phyloP scores from a whole-genome alignment of 1,140 invertebrate species.

The Meteorus sp. region DNA sequence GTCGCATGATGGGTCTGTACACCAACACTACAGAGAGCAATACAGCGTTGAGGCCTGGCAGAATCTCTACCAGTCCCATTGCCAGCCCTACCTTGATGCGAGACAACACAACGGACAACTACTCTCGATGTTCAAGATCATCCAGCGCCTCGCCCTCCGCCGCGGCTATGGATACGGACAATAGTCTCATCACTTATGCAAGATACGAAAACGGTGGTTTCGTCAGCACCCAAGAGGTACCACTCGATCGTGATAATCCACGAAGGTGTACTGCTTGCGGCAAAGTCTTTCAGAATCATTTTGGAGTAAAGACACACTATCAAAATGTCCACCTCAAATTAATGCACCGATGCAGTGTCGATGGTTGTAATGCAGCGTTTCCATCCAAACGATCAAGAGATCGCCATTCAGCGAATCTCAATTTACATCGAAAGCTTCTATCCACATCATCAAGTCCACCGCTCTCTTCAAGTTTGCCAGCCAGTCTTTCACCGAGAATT shows the following conservation, averaged over 20 bases:
- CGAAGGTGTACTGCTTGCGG: conserved; percentile 88
- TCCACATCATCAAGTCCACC: conserved; percentile 69
- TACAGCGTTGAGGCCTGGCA: conserved; percentile 54
- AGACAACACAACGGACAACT: conserved; percentile 49
- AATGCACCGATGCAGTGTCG: conserved; percentile 94
- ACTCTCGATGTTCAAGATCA: conserved; percentile 57
- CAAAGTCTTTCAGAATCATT: conserved; percentile 93
- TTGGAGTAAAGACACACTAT: conserved; percentile 94
- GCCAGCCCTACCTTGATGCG: conserved; percentile 30
- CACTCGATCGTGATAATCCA: conserved; percentile 81
- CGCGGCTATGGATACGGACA: conserved; percentile 58
- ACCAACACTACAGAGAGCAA: conserved; percentile 1
- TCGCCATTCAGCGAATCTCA: conserved; percentile 89
- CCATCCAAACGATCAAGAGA: conserved; percentile 93
- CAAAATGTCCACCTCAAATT: conserved; percentile 94
- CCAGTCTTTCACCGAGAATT: conserved; percentile 51
- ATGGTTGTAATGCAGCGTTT: conserved; percentile 95
- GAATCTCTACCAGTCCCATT: conserved; percentile 57
- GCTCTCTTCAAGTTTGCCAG: conserved; percentile 57
- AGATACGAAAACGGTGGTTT: conserved; percentile 75
- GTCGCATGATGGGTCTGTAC: conserved; percentile 55
- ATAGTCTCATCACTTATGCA: conserved; percentile 62
- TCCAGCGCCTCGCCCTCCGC: conserved; percentile 59
- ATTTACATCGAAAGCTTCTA: conserved; percentile 85
- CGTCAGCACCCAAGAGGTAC: conserved; percentile 76